Percentiles rank a stretch among this genome's conserved stretches.
Evolutionary conservation across 2,888 invertebrate genomes (phyloP).

Genomic region (Muscina levida): DNA sequence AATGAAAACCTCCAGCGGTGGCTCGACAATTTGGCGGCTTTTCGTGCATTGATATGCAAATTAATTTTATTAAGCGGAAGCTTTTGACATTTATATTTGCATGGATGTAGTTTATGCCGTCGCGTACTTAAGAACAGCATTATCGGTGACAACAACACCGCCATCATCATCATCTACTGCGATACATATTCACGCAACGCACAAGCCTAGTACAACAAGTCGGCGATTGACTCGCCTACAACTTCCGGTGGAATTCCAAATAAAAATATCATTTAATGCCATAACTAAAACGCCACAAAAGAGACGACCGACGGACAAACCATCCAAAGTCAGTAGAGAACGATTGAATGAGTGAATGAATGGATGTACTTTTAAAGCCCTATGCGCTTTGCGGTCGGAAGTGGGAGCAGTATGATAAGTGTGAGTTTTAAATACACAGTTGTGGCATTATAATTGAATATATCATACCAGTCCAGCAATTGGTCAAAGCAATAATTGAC

Average conservation of each 20-base stretch:
- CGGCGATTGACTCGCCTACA: slow-evolving; percentile 47
- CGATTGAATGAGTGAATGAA: background rate
- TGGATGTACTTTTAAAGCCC: background rate
- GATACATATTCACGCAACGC: too few species aligned
- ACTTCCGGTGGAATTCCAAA: slow-evolving; percentile 53
- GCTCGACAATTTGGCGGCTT: slow-evolving; percentile 51
- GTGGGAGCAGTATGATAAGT: too few species aligned
- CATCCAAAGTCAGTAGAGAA: too few species aligned
- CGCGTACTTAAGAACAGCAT: slow-evolving; percentile 4
- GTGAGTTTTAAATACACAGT: slow-evolving; percentile 23
- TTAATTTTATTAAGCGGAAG: slow-evolving; percentile 56
- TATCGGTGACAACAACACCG: background rate
- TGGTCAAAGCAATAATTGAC: too few species aligned
- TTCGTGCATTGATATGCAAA: slow-evolving; percentile 55
- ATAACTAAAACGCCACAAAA: slow-evolving; percentile 8
- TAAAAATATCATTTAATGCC: slow-evolving; percentile 31
- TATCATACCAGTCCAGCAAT: too few species aligned
- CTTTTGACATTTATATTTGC: slow-evolving; percentile 42
- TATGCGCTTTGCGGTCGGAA: slow-evolving; percentile 7
- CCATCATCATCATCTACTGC: too few species aligned
- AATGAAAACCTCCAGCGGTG: slow-evolving; percentile 56
- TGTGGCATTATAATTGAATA: too few species aligned
- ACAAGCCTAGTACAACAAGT: background rate
- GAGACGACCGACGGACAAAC: too few species aligned
- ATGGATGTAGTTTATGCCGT: too few species aligned